Base-by-base conservation (phyloP, 1,140 invertebrate genomes). In the Aphis gossypii region DNA sequence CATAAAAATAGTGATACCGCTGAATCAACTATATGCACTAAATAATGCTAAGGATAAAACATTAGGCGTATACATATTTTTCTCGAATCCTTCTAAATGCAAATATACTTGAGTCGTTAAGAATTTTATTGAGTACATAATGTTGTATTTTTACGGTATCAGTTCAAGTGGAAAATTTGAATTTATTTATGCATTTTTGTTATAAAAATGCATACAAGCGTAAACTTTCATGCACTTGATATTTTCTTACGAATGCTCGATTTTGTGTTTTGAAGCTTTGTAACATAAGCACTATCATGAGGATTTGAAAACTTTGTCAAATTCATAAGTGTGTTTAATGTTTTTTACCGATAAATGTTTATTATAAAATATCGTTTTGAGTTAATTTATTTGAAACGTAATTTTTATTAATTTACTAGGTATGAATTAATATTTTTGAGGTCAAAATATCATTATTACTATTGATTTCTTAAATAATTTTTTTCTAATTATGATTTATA, bases 131-230 rank as follows among this genome's bases (percentile, higher is more conserved):
- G 41, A 86, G 84, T 46, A 84, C 41, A 84, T 41, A 41, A 84
- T 41, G 35, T 84, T 44, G 41, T 46, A 86, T 44, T 44, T 86
- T 86, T 86, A 86, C 41, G 25, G 25, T 86, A 86, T 86, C 14
- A 86, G 46, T 86, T 44, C 41, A 25, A 44, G 84, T 44, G 41
- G 84, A 44, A 25, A 86, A 86, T 44, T 44, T 86, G 41, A 86
- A 86, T 44, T 44, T 86, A 86, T 86, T 46, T 86, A 86, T 86
- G 41, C 41, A 41, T 86, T 86, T 86, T 30, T 25, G 84, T 86
- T 46, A 30, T 86, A 44, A 86, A 86, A 44, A 41, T 86, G 84
- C 84, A 25, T 30, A 86, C 41, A 25, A 86, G 38, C 84, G 41
- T 86, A 44, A 86, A 86, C 41, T n/a, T 11, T 68, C 60, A 14